Conservation (phyloP, 1,140 invertebrate species). For the Mercenaria mercenaria region DNA sequence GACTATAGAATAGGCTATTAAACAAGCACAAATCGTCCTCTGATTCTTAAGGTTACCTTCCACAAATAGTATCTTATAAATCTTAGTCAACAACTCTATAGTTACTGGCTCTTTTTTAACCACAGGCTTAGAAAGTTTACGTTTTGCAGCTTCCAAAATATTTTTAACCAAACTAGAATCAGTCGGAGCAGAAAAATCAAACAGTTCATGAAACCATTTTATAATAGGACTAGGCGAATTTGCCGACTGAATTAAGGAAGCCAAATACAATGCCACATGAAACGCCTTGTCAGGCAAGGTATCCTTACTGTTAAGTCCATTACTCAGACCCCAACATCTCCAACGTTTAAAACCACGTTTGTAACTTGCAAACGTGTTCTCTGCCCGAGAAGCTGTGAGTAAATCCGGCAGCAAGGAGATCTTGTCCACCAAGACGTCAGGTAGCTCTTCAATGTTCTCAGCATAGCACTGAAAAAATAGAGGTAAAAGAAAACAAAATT, state of each 20-base stretch:
- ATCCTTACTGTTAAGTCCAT: background rate
- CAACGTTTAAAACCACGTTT: constrained; percentile 3
- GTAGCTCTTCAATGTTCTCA: constrained; percentile 11
- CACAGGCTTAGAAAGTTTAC: background rate
- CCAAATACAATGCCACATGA: background rate
- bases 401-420: constrained; percentile 42
- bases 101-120: constrained; percentile 27
- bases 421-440: constrained; percentile 40
- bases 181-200: background rate
- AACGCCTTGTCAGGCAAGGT: background rate
- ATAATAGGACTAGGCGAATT: background rate
- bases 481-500: constrained; percentile 3
- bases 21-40: background rate
- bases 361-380: constrained; percentile 39
- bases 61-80: background rate
- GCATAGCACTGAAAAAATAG: constrained; percentile 50
- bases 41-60: constrained; percentile 12
- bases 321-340: background rate
- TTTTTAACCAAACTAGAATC: background rate
- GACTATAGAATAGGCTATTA: constrained; percentile 23
- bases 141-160: background rate
- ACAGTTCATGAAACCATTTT: constrained; percentile 5
- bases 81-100: constrained; percentile 3
- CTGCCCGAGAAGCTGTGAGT: constrained; percentile 17
- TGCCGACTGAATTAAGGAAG: background rate